Base-by-base conservation (phyloP, 1,140 invertebrate genomes). In the Psix sp. region DNA sequence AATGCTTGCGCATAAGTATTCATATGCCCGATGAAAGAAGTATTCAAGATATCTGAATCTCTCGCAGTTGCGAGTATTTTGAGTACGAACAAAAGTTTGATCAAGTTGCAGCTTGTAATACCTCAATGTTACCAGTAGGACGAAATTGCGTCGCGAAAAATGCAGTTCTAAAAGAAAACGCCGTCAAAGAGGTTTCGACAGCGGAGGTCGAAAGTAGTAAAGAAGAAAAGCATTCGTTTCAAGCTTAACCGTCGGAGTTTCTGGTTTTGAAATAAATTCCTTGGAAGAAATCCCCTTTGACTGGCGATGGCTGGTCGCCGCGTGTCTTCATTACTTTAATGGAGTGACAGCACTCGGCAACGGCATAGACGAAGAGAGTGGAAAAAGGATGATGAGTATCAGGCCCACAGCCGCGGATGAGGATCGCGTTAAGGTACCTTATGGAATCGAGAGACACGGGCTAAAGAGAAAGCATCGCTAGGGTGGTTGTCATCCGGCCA, bases 261-360 rank as follows among this genome's bases (percentile, higher is more conserved):
- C 66, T 66, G 74, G 65, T 72, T 71, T 75, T 72, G 82, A 76
- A 82, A 82, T 81, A 84, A 85, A 84, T 82, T 85, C 80, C 80
- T 80, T 79, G 78, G 78, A 83, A 81, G 81, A 70, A 80, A 77
- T 14, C 79, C 80, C 77, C 74, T 83, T 81, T 82, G 77, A 78
- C 67, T 60, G 51, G 52, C 54, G 49, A 29, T 56, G 57, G 60
- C 39, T 71, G 76, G 67, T 76, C 75, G 70, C 60, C 66, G 76
- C 56, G 77, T 81, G 80, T 85, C 82, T 86, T 86, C 84, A 86
- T 86, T 86, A 86, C 82, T 84, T 84, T 85, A 86, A 86, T 86
- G 84, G 84, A 85, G 80, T 77, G 76, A 72, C 74, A 71, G 66
- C 74, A 74, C 77, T 70, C 74, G 70, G 67, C 76, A 71, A 62